Percentiles rank a stretch among this genome's conserved stretches.
These are phyloP conservation scores for Corythoichthys haematopterus DNA, from an alignment of 2,113 vertebrate genomes.

Conservation along the genomic window DNA sequence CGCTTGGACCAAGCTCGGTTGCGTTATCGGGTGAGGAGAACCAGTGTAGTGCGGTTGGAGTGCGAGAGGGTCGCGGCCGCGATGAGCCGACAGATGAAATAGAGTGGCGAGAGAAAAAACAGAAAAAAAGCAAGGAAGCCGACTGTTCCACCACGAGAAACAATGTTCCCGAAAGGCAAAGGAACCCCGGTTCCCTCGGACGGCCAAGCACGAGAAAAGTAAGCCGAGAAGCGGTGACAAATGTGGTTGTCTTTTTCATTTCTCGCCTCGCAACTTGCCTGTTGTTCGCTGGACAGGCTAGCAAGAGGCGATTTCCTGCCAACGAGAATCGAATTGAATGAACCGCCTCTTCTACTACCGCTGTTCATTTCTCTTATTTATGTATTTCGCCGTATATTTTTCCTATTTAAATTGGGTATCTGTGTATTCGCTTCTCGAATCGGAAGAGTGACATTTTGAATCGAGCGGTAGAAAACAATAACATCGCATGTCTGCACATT, in stretches of 20 bases:
- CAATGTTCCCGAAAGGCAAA: slow-evolving; percentile 97
- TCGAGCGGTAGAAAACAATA: slow-evolving; percentile 59
- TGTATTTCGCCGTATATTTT: not conserved
- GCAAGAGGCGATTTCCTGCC: slow-evolving; percentile 63
- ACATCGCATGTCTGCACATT: slow-evolving; percentile 48
- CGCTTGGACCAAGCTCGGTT: slow-evolving; percentile 77
- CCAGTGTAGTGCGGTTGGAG: slow-evolving; percentile 78
- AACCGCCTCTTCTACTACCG: slow-evolving; percentile 70
- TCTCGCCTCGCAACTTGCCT: slow-evolving; percentile 46
- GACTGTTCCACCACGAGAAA: slow-evolving; percentile 66
- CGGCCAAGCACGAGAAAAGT: slow-evolving; percentile 93
- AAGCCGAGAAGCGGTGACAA: slow-evolving; percentile 64
- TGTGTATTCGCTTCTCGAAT: slow-evolving; percentile 11
- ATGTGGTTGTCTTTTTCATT: slow-evolving; percentile 36
- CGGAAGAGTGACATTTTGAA: slow-evolving; percentile 12
- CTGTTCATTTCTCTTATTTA: slow-evolving; percentile 15
- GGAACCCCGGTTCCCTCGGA: slow-evolving; percentile 93
- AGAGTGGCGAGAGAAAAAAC: slow-evolving; percentile 54
- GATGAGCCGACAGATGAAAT: slow-evolving; percentile 87
- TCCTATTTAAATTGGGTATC: no score
- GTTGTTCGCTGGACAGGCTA: slow-evolving; percentile 64
- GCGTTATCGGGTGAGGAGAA: slow-evolving; percentile 60
- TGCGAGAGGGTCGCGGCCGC: slow-evolving; percentile 82
- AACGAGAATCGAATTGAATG: slow-evolving; percentile 68
- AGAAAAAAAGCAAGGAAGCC: slow-evolving; percentile 68